A percentile compares a stretch with the other conserved stretches of the same genome.
phyloP scores from a whole-genome alignment of 2,797 vertebrate genomes.

The Moxostoma hubbsi region DNA sequence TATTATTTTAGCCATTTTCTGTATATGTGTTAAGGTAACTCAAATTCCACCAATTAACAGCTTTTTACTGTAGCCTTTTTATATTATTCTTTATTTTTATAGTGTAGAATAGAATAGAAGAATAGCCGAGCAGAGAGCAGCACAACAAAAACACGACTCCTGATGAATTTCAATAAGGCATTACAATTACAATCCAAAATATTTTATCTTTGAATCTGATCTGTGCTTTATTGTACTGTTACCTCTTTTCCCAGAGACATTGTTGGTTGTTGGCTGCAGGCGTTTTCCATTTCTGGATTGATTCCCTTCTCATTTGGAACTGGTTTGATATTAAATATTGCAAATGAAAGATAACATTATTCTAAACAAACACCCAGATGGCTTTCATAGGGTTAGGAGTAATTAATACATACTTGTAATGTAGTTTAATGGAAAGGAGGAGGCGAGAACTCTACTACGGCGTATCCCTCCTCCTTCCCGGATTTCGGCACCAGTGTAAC shows the following conservation, averaged over 20 bases:
- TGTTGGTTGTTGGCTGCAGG: neutral
- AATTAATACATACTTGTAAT: neutral
- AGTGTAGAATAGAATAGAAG: neutral
- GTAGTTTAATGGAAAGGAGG: no score
- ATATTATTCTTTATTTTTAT: no score
- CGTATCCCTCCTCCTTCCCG: no score
- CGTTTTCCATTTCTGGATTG: slow-evolving; percentile 13
- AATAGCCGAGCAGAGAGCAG: neutral
- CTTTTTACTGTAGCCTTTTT: no score
- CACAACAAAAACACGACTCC: neutral
- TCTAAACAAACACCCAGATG: slow-evolving; percentile 12
- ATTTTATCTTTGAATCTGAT: slow-evolving; percentile 1
- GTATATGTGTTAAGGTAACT: no score
- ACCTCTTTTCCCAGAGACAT: slow-evolving; percentile 4
- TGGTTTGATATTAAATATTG: neutral
- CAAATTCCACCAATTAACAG: no score
- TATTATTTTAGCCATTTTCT: no score
- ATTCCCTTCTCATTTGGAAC: slow-evolving; percentile 1
- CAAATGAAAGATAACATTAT: neutral
- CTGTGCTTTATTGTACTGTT: neutral
- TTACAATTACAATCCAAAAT: slow-evolving; percentile 3
- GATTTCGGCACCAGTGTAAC: no score
- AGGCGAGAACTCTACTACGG: no score
- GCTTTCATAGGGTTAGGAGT: neutral
- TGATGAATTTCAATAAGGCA: neutral